phyloP scores from a whole-genome alignment of 2,113 vertebrate species.

The Ammodytes dubius region DNA sequence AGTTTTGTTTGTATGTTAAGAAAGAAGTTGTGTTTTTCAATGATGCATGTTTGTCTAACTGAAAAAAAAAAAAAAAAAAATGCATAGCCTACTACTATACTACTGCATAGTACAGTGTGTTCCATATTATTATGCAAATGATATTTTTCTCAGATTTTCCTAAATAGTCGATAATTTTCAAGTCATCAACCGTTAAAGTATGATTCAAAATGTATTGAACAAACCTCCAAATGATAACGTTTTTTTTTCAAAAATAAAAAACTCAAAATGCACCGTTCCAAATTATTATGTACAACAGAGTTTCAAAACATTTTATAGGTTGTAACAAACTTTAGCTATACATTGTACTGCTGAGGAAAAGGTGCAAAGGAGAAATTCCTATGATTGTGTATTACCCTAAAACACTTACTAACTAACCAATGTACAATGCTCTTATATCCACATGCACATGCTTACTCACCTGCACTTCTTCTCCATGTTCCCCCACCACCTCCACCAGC shows the following conservation, averaged over 20 bases:
- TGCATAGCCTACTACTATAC: too few species aligned
- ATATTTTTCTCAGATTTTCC: too few species aligned
- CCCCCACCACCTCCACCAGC: slow-evolving; percentile 94
- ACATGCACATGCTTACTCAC: slow-evolving; percentile 47
- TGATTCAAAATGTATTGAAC: too few species aligned
- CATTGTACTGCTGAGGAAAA: background rate
- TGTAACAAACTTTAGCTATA: background rate
- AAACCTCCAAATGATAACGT: too few species aligned
- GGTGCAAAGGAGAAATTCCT: background rate
- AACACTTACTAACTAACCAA: background rate
- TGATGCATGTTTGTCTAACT: background rate
- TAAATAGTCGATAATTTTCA: too few species aligned
- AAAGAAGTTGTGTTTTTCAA: background rate
- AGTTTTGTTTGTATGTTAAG: background rate
- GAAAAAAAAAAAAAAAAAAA: background rate
- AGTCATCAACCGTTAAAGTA: too few species aligned
- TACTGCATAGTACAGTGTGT: too few species aligned
- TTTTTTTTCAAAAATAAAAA: too few species aligned
- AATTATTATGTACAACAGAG: too few species aligned
- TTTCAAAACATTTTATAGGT: too few species aligned
- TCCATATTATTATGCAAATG: too few species aligned
- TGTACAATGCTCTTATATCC: background rate
- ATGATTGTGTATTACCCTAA: background rate
- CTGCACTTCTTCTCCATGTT: slow-evolving; percentile 95
- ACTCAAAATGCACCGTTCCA: too few species aligned